These are phyloP conservation scores for Rousettus leschenaultii DNA, from an alignment of 2,113 vertebrate genomes.

Conservation along the genomic window DNA sequence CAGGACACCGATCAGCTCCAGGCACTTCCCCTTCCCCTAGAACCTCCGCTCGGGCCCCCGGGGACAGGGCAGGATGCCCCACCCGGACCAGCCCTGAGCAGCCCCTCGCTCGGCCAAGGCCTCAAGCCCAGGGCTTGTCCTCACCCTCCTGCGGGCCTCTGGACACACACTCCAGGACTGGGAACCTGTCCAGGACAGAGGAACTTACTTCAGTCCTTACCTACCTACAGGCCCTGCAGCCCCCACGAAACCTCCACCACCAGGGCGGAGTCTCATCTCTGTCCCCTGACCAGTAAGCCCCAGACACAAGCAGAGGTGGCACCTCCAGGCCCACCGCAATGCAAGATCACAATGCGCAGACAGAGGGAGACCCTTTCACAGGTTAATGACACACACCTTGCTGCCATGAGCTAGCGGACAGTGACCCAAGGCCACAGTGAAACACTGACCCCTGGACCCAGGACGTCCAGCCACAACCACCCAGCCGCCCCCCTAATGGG, in stretches of 20 bases:
- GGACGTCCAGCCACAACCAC: background rate
- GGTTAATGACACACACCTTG: background rate
- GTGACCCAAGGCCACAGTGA: background rate
- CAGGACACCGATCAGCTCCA: conserved; percentile 46
- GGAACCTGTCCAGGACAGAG: background rate
- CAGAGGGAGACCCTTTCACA: background rate
- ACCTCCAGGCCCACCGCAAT: background rate
- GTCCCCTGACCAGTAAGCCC: background rate
- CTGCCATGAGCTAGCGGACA: background rate
- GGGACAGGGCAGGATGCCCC: conserved; percentile 69
- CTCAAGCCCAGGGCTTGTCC: background rate
- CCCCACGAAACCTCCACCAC: background rate
- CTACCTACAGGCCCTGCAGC: background rate
- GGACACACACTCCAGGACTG: background rate
- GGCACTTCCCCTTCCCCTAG: conserved; percentile 67
- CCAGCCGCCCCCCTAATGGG: background rate
- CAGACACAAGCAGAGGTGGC: background rate
- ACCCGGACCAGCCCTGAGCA: conserved; percentile 17
- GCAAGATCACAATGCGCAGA: background rate
- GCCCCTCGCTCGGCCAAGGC: background rate
- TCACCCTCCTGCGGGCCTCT: background rate
- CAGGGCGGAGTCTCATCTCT: background rate
- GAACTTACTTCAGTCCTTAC: background rate
- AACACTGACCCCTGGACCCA: fast-evolving
- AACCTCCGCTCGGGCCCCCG: conserved; percentile 33